These are phyloP conservation scores for Trididemnum clinides DNA, from an alignment of 23 tunicate genomes.

Conservation along the genomic window DNA sequence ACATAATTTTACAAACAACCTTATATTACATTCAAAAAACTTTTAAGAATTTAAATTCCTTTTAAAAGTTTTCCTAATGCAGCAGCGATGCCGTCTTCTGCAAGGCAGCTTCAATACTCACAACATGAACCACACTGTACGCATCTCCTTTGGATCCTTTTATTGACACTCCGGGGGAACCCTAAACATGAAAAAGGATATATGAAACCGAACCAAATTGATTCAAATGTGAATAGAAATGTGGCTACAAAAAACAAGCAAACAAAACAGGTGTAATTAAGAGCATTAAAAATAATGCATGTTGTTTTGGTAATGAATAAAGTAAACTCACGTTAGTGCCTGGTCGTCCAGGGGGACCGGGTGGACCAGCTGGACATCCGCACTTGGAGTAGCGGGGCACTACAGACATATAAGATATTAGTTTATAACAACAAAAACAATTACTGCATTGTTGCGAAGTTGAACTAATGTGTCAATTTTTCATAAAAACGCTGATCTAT, in stretches of 20 bases:
- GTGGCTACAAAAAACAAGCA: neutral
- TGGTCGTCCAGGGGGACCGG: constrained; percentile 80
- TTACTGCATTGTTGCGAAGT: too few species aligned
- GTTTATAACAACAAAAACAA: too few species aligned
- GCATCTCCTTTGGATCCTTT: constrained; percentile 91
- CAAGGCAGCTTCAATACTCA: too few species aligned
- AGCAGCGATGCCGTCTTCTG: too few species aligned
- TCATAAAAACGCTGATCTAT: too few species aligned
- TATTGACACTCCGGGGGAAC: constrained; percentile 52
- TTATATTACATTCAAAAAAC: too few species aligned
- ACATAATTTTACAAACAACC: neutral
- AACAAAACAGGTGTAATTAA: neutral
- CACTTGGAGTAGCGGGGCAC: constrained; percentile 52
- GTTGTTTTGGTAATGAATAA: neutral
- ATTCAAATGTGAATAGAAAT: neutral
- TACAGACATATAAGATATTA: too few species aligned
- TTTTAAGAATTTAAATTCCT: too few species aligned
- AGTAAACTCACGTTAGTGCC: constrained; percentile 63
- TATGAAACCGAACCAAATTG: neutral
- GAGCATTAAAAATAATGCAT: neutral
- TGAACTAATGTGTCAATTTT: too few species aligned
- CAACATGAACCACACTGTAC: constrained; percentile 83
- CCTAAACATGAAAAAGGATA: constrained; percentile 38
- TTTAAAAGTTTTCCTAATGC: too few species aligned
- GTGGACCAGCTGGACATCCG: constrained; percentile 98